Percentiles rank a stretch among this genome's conserved stretches.
Evolutionary conservation across 2,888 invertebrate species (phyloP).

Genomic region (Gandaritis pyraliata): DNA sequence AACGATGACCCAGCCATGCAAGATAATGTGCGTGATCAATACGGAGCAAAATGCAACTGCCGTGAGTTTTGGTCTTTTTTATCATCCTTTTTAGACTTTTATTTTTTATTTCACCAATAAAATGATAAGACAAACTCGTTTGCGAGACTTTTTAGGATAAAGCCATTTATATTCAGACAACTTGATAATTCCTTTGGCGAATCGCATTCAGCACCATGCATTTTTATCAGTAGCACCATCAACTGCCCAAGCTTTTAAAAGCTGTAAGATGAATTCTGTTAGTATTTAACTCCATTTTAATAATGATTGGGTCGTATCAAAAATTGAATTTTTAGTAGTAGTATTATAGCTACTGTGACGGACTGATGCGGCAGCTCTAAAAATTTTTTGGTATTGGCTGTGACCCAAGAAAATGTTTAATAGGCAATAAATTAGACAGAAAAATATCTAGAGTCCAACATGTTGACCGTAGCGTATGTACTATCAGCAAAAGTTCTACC

Average conservation of each 20-base stretch:
- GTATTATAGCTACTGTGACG: too few species aligned
- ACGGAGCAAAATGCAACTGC: conserved; percentile 63
- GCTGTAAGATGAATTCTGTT: too few species aligned
- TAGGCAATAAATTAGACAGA: too few species aligned
- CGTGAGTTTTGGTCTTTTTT: conserved; percentile 59
- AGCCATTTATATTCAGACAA: conserved; percentile 19
- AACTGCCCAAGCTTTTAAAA: background rate
- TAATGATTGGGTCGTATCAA: too few species aligned
- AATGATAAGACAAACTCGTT: conserved; percentile 11
- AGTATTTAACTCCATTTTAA: too few species aligned
- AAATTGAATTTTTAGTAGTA: too few species aligned
- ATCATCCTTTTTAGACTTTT: background rate
- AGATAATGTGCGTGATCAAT: conserved; percentile 42
- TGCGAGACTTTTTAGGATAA: conserved; percentile 11
- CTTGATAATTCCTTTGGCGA: conserved; percentile 1
- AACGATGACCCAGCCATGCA: conserved; percentile 33
- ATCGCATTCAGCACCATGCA: conserved; percentile 2
- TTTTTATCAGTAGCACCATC: conserved; percentile 14
- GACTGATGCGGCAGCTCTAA: too few species aligned
- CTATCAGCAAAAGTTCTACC: too few species aligned
- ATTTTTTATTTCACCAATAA: conserved; percentile 1
- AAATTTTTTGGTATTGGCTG: too few species aligned
- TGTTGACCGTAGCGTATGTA: too few species aligned
- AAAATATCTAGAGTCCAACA: too few species aligned
- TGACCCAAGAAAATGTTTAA: too few species aligned